A percentile compares a stretch with the other conserved stretches of the same genome.
phyloP scores from a whole-genome alignment of 2,797 vertebrate genomes.

The Helostoma temminkii region DNA sequence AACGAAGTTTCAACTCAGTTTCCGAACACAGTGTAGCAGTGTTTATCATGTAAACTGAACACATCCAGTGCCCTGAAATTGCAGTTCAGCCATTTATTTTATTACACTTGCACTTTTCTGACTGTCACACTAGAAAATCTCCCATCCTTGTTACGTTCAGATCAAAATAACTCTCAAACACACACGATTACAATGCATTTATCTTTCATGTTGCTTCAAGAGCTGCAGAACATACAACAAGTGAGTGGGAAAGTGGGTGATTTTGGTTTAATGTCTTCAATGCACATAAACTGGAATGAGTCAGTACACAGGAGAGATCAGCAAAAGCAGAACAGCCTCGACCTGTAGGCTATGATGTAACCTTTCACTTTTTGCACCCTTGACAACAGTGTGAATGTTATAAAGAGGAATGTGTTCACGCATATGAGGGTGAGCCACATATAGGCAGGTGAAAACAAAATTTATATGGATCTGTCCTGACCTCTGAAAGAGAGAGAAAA shows the following conservation, averaged over 20 bases:
- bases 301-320: slow-evolving; percentile 13
- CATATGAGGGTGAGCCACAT: slow-evolving; percentile 42
- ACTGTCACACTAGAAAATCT: no score
- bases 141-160: not conserved
- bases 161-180: not conserved
- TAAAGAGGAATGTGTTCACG: slow-evolving; percentile 23
- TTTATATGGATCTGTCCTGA: slow-evolving; percentile 74
- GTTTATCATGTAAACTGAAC: no score
- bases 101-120: no score
- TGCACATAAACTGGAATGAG: slow-evolving; percentile 12
- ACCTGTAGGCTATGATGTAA: not conserved
- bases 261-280: slow-evolving; percentile 10
- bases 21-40: no score
- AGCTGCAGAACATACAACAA: not conserved
- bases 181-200: not conserved
- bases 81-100: no score
- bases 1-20: no score
- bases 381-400: slow-evolving; percentile 28
- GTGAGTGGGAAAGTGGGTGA: not conserved
- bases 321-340: slow-evolving; percentile 6
- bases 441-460: slow-evolving; percentile 62
- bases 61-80: no score
- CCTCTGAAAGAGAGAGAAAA: slow-evolving; percentile 62
- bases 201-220: not conserved
- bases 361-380: slow-evolving; percentile 16